Evolutionary conservation across 2,888 invertebrate species (phyloP).

Genomic region (Thereva nobilitata): DNA sequence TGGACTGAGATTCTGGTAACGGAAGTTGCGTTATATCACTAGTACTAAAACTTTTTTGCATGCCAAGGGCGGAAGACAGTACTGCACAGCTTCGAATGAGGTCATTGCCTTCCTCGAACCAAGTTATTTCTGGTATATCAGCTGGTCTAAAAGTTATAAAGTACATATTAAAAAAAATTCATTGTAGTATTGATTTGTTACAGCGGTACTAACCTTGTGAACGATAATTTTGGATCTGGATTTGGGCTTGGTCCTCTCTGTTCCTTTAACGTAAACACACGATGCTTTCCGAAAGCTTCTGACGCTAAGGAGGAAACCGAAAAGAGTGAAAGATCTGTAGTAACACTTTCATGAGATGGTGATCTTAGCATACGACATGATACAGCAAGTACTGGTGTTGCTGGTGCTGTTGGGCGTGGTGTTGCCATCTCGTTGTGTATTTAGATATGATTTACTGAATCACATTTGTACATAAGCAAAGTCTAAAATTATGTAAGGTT

Average conservation of each 20-base stretch:
- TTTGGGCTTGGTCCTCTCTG: slow-evolving; percentile 72
- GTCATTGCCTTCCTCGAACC: slow-evolving; percentile 77
- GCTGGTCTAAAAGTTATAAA: slow-evolving; percentile 51
- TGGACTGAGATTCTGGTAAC: slow-evolving; percentile 55
- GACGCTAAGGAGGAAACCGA: slow-evolving; percentile 72
- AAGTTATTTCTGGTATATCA: slow-evolving; percentile 67
- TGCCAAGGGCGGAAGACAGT: slow-evolving; percentile 75
- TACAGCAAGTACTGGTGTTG: slow-evolving; percentile 54
- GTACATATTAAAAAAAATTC: not conserved
- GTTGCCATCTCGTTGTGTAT: slow-evolving; percentile 39
- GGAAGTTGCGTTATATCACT: slow-evolving; percentile 72
- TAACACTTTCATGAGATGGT: slow-evolving; percentile 82
- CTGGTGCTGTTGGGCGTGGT: slow-evolving; percentile 44
- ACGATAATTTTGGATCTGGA: slow-evolving; percentile 63
- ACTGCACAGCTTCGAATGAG: slow-evolving; percentile 79
- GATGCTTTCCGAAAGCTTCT: slow-evolving; percentile 57
- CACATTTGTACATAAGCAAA: not conserved
- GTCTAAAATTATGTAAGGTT: too few species aligned
- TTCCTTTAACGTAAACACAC: slow-evolving; percentile 60
- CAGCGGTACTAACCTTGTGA: slow-evolving; percentile 39
- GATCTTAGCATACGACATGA: slow-evolving; percentile 71
- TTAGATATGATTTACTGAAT: not conserved
- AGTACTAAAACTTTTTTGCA: slow-evolving; percentile 84
- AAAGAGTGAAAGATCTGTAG: slow-evolving; percentile 79
- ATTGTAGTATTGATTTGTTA: not conserved